Evolutionary conservation across 2,797 vertebrate genomes (phyloP).

Genomic region (Bradypodion ventrale): DNA sequence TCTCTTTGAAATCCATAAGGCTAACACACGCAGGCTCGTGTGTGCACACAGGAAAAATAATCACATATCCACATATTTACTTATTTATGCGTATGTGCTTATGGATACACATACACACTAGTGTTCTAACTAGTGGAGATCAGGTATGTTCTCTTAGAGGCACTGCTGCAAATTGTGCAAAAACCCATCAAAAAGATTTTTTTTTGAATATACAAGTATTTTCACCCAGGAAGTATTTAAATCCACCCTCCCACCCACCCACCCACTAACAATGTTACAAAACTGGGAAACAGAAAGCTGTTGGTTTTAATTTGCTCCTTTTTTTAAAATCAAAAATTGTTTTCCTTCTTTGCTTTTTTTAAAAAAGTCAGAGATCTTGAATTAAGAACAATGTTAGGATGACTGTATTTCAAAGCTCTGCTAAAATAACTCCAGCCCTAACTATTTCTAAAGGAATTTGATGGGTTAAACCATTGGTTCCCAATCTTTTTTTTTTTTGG

Average conservation of each 20-base stretch:
- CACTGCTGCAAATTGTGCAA: constrained; percentile 76
- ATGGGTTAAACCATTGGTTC: too few species aligned
- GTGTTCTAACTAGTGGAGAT: constrained; percentile 72
- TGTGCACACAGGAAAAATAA: background rate
- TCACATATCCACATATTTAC: background rate
- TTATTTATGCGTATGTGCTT: background rate
- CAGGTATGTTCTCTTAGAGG: constrained; percentile 75
- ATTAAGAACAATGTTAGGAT: too few species aligned
- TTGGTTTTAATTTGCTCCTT: constrained; percentile 31
- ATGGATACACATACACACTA: constrained; percentile 38
- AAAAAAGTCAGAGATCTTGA: constrained; percentile 36
- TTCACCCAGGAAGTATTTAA: constrained; percentile 72
- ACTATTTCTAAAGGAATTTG: background rate
- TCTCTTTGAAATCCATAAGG: constrained; percentile 71
- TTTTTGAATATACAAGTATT: constrained; percentile 70
- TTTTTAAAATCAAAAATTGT: constrained; percentile 10
- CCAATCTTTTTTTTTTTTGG: too few species aligned
- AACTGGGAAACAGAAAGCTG: constrained; percentile 73
- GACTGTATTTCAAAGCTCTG: too few species aligned
- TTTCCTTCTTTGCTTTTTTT: constrained; percentile 14
- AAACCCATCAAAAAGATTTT: constrained; percentile 55
- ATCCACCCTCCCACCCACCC: constrained; percentile 58
- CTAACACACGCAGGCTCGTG: constrained; percentile 63
- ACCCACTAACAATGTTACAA: constrained; percentile 71
- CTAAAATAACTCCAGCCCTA: too few species aligned